These are phyloP conservation scores for Rhorus exstirpatorius DNA, from an alignment of 2,888 invertebrate genomes.

Conservation along the genomic window DNA sequence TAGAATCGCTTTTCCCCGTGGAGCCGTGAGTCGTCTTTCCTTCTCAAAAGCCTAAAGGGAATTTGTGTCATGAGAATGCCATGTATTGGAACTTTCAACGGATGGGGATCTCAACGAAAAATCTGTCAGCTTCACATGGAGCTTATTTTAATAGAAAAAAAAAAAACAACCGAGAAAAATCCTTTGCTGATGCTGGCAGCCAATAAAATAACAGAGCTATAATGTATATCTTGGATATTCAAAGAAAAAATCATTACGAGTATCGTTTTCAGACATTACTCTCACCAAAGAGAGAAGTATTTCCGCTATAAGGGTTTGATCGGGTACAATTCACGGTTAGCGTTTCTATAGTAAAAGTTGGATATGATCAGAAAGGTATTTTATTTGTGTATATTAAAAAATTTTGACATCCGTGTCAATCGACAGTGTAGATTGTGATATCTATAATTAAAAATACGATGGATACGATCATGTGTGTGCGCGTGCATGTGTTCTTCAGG, in stretches of 20 bases:
- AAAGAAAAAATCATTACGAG: no score
- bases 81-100: background rate
- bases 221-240: no score
- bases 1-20: constrained; percentile 21
- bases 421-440: no score
- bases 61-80: constrained; percentile 12
- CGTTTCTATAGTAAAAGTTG: no score
- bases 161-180: background rate
- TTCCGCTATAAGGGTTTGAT: no score
- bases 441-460: no score
- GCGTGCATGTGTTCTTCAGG: background rate
- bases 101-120: background rate
- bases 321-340: no score
- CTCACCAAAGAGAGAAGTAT: no score
- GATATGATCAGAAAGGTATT: background rate
- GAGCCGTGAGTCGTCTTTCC: constrained; percentile 25
- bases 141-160: constrained; percentile 13
- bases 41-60: constrained; percentile 35
- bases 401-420: no score
- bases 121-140: constrained; percentile 23
- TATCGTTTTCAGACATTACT: no score
- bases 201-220: no score
- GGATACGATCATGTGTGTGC: background rate
- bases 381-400: background rate
- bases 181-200: background rate